These are phyloP conservation scores for Scaptomyza polygonia DNA, from an alignment of 2,888 invertebrate genomes.

Conservation along the genomic window DNA sequence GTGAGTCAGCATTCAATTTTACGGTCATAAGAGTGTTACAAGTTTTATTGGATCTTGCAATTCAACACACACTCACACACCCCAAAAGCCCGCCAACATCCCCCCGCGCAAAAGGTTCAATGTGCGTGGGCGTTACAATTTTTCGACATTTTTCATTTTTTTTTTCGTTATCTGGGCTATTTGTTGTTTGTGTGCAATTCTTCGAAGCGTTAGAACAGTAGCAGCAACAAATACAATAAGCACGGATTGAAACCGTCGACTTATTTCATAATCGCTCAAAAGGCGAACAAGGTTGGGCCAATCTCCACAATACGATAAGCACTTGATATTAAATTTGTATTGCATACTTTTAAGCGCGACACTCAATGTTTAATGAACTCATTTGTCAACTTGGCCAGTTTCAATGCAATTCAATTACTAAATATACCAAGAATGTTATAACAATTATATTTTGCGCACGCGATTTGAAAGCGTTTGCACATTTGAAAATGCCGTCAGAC, in stretches of 20 bases:
- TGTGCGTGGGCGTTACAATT: slow-evolving; percentile 38
- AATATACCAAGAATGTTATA: slow-evolving; percentile 38
- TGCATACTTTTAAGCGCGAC: slow-evolving; percentile 29
- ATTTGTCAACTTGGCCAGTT: slow-evolving; percentile 5
- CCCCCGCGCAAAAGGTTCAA: slow-evolving; percentile 28
- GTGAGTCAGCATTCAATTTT: slow-evolving; percentile 4
- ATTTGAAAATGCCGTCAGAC: slow-evolving; percentile 68
- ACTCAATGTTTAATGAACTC: not conserved
- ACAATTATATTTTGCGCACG: slow-evolving; percentile 25
- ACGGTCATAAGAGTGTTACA: not conserved
- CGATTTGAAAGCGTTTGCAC: slow-evolving; percentile 48
- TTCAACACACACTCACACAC: slow-evolving; percentile 3
- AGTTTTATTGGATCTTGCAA: slow-evolving; percentile 15
- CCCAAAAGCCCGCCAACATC: not conserved
- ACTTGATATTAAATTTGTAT: slow-evolving; percentile 7
- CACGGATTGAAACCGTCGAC: slow-evolving; percentile 38
- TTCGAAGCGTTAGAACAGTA: slow-evolving; percentile 19
- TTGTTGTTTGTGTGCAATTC: slow-evolving; percentile 24
- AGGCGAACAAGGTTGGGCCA: slow-evolving; percentile 55
- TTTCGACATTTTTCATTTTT: not conserved
- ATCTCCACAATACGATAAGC: slow-evolving; percentile 23
- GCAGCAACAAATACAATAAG: slow-evolving; percentile 13
- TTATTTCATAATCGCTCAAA: slow-evolving; percentile 70
- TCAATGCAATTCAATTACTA: slow-evolving; percentile 21
- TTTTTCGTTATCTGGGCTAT: not conserved